Conservation (phyloP, 2,113 vertebrate genomes). For the Dolichotis patagonum region DNA sequence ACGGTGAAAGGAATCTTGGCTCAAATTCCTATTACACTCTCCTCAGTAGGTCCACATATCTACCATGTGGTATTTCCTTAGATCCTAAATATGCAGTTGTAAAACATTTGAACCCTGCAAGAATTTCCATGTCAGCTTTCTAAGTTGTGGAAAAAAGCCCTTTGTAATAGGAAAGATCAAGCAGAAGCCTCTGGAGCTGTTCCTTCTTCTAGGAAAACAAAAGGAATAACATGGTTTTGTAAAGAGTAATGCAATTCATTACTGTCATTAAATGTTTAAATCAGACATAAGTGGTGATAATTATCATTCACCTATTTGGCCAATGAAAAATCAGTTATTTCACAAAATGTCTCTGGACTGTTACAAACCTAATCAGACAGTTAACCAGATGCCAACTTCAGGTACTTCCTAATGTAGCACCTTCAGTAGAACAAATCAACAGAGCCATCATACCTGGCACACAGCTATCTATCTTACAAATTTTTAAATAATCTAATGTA, state of each 20-base stretch:
- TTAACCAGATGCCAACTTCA: not conserved
- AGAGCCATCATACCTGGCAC: not conserved
- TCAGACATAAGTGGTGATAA: not conserved
- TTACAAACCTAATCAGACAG: not conserved
- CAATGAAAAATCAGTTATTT: not conserved
- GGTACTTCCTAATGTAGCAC: not conserved
- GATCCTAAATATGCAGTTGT: not conserved
- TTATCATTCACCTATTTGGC: not conserved
- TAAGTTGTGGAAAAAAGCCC: not conserved
- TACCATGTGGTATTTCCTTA: not conserved
- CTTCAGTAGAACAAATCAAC: not conserved
- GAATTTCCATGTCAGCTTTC: not conserved
- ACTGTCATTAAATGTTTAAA: not conserved
- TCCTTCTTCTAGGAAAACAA: not conserved
- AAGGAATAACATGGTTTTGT: not conserved
- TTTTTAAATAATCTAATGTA: not conserved
- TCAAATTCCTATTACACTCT: not conserved
- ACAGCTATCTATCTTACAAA: not conserved
- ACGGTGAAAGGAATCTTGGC: not conserved
- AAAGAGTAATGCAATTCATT: not conserved
- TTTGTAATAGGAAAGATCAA: not conserved
- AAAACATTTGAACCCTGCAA: not conserved
- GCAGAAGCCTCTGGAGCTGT: not conserved
- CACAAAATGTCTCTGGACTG: not conserved
- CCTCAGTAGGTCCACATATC: not conserved